Evolutionary conservation across 2,888 invertebrate genomes (phyloP).

Genomic region (Himalopsyche anomala): DNA sequence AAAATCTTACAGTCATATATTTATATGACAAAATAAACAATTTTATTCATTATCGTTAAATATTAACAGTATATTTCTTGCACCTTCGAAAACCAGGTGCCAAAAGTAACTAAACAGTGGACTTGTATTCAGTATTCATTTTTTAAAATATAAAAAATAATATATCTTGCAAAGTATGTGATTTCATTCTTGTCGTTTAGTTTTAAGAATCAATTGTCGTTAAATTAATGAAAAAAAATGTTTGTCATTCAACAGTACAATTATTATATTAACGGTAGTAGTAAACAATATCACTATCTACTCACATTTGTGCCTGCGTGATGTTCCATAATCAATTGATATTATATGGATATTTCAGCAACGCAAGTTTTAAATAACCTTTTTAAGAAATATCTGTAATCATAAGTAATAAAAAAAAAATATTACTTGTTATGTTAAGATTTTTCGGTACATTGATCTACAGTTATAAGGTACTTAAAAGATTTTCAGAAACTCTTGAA

Average conservation of each 20-base stretch:
- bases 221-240: background rate
- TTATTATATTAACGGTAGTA: background rate
- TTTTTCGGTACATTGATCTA: too few relatives aligned
- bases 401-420: too few relatives aligned
- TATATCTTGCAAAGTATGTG: constrained; percentile 36
- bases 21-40: too few relatives aligned
- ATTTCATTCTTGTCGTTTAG: constrained; percentile 26
- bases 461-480: too few relatives aligned
- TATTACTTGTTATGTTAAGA: too few relatives aligned
- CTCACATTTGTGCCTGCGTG: constrained; percentile 24
- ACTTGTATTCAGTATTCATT: constrained; percentile 35
- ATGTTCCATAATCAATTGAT: background rate
- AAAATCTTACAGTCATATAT: background rate
- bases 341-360: constrained; percentile 3
- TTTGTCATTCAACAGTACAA: background rate
- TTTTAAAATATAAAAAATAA: background rate
- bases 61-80: background rate
- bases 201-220: background rate
- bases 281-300: background rate
- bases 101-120: constrained; percentile 20
- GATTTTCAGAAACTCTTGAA: too few relatives aligned
- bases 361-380: background rate
- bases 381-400: background rate
- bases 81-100: constrained; percentile 15
- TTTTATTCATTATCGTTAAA: too few relatives aligned